Evolutionary conservation across 2,797 vertebrate species (phyloP), one percentile per base, ranked within the genome.

Genomic region (Streptopelia turtur): DNA sequence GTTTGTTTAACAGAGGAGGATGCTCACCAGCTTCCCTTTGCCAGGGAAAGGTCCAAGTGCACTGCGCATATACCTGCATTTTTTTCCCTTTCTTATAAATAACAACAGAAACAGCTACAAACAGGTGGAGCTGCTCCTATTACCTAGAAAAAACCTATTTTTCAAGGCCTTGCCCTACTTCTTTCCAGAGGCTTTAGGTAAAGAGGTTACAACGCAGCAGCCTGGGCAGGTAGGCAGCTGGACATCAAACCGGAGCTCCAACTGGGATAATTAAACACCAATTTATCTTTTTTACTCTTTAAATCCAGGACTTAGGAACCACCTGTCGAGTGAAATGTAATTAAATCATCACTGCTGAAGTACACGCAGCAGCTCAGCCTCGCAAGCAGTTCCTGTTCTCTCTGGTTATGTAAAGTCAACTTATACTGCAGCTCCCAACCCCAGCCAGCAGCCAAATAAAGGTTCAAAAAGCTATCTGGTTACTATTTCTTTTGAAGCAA

Each of bases 191-290:
- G 59, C 59, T 84, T 63, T 28, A 39, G 65, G 94, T 21, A 78
- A 78, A 0, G 16, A 71, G 65, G 83, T 59, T 49, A 50, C 57
- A 39, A 12, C 4, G 47, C 94, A 94, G 82, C 93, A 55, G 53
- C 84, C 95, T 66, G 80, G 27, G 93, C 88, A 94, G 87, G 93
- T 80, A 66, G 20, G 11, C 8, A 2, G 83, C 94, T 56, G 87
- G 35, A 31, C 37, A 89, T 35, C 60, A 70, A 60, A 57, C 64
- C 33, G 22, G 85, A 94, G 82, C 90, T 88, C 96, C 96, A 89
- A 41, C 37, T 6, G 53, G 50, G 93, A 95, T 97, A 97, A 98
- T 98, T 97, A 97, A 98, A 97, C 95, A 93, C 88, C 52, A 47
- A 65, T 59, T 81, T 93, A 31, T 52, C 89, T 92, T 78, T 61